Evolutionary conservation across 2,888 invertebrate genomes (phyloP), one percentile per base, ranked within the genome.

Genomic region (Trilocha varians): DNA sequence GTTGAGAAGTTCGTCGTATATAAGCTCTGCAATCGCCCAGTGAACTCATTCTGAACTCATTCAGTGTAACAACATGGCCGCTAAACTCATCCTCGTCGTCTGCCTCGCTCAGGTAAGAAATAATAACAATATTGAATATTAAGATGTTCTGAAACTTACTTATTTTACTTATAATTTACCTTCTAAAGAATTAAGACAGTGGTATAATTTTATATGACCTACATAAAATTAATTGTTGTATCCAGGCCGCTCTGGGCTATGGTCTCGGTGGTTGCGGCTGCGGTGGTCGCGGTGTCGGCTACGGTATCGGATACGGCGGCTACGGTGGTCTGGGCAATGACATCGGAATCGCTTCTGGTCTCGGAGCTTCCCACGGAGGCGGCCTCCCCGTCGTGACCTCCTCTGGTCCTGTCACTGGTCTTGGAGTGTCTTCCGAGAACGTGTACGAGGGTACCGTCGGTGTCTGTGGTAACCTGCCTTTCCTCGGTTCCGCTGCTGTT

Each of bases 21-120:
- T 3, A 25, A 25, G 11, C 25, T 9, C 8, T 6, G 8, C 2
- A 6, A 25, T 25, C 25, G 6, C 11, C 6, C 25, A 5, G 2
- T 2, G 4, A 25, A 25, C 25, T 25, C 25, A 14, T 16, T 9
- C 16, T 4, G 3, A 6, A 17, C 9, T 25, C 13, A 15, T 25
- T 18, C 17, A 38, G 13, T 34, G 9, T 13, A 34, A 3, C 13
- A 41, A 17, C 9, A 43, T 43, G 43, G 33, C 34, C 13, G 36
- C 36, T 18, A 43, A 43, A 18, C 18, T 33, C 35, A n/a, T 40
- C 3, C 33, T 44, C 15, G 16, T 45, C 11, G 16, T 49, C 33
- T 47, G 45, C 38, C 42, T 43, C n/a, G 38, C 51, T 36, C 49
- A 59, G 53, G 57, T 59, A 48, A 48, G 40, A 35, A 17, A 33